A percentile compares a stretch with the other conserved stretches of the same genome.
Evolutionary conservation across 1,140 invertebrate genomes (phyloP).

Genomic region (Drosophila dunni): DNA sequence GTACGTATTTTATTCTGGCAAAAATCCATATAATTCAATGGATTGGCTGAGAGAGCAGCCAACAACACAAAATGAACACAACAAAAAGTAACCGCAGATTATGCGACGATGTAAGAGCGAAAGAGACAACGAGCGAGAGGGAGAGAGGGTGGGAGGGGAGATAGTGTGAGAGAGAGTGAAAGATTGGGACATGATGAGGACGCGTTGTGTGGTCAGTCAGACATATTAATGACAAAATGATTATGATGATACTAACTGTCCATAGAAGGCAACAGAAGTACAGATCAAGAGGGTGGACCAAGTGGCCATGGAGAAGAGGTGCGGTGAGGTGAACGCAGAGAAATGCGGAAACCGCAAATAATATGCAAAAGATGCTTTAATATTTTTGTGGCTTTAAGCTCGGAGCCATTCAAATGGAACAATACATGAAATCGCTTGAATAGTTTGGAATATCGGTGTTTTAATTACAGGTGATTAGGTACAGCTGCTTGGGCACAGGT

Average conservation of each 20-base stretch:
- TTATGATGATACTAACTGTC: constrained; percentile 81
- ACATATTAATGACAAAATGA: constrained; percentile 84
- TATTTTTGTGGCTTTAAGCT: too few relatives aligned
- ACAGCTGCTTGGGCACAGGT: too few relatives aligned
- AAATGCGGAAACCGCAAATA: constrained; percentile 3
- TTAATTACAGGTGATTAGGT: too few relatives aligned
- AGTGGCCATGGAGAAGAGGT: background rate
- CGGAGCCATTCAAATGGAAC: constrained; percentile 18
- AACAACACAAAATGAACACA: constrained; percentile 70
- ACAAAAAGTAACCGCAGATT: constrained; percentile 80
- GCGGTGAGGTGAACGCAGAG: background rate
- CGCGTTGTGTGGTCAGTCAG: constrained; percentile 71
- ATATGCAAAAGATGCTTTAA: constrained; percentile 54
- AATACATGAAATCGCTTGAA: constrained; percentile 23
- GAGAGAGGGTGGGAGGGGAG: constrained; percentile 6
- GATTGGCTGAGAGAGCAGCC: constrained; percentile 61
- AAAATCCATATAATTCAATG: constrained; percentile 83
- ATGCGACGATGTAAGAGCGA: constrained; percentile 45
- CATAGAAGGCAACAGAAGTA: constrained; percentile 17
- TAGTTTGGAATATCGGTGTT: too few relatives aligned
- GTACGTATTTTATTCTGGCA: constrained; percentile 70
- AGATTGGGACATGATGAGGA: constrained; percentile 30
- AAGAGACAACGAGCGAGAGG: background rate
- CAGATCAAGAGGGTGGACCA: background rate
- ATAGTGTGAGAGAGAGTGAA: background rate